Evolutionary conservation across 2,797 vertebrate species (phyloP).

Genomic region (Pseudomugil gertrudae): DNA sequence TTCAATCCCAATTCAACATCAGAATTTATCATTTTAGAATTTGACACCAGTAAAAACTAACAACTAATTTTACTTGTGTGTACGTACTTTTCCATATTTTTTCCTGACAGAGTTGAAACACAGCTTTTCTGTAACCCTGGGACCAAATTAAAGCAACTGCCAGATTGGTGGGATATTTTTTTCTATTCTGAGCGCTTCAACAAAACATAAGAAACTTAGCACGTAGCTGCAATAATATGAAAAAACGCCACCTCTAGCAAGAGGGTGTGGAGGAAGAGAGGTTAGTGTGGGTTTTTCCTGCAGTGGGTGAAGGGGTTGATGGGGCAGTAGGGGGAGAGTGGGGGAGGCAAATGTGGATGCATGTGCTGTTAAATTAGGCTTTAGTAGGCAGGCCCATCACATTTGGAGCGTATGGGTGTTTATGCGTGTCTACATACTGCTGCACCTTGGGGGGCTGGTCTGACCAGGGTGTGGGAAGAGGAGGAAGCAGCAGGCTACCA

Average conservation of each 20-base stretch:
- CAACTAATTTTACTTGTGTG: not conserved
- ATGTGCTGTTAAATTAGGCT: constrained; percentile 74
- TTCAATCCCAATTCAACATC: not conserved
- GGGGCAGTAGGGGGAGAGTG: constrained; percentile 31
- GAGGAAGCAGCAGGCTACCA: constrained; percentile 46
- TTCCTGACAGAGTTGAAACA: constrained; percentile 27
- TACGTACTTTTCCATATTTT: constrained; percentile 1
- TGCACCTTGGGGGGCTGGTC: constrained; percentile 56
- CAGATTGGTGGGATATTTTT: constrained; percentile 40
- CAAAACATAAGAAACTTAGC: constrained; percentile 69
- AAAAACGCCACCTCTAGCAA: constrained; percentile 68
- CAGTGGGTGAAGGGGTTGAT: constrained; percentile 18
- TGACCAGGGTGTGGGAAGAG: constrained; percentile 61
- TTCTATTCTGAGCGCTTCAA: too few relatives aligned
- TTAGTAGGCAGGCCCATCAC: constrained; percentile 41
- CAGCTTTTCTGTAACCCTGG: constrained; percentile 46
- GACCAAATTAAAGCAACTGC: constrained; percentile 59
- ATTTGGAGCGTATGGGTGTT: constrained; percentile 55
- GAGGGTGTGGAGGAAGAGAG: constrained; percentile 39
- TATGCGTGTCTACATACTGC: constrained; percentile 68
- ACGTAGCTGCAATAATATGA: constrained; percentile 62
- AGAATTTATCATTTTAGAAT: constrained; percentile 14
- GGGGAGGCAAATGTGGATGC: constrained; percentile 51
- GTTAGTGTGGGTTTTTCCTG: constrained; percentile 1
- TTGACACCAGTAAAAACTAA: not conserved